A percentile compares a stretch with the other conserved stretches of the same genome.
Evolutionary conservation across 2,888 invertebrate genomes (phyloP).

Genomic region (Melolontha melolontha): DNA sequence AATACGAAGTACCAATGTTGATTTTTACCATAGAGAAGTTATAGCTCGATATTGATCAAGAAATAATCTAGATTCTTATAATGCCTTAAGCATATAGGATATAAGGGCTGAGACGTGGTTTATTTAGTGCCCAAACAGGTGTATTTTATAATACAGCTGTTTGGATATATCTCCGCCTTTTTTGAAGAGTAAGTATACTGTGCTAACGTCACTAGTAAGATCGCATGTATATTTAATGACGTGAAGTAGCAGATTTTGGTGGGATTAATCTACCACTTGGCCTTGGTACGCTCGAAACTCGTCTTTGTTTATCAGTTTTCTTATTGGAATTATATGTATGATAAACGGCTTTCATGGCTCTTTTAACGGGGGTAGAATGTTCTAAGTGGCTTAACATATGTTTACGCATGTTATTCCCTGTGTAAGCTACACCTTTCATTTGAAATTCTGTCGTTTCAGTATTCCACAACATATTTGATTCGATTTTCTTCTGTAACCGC

Average conservation of each 20-base stretch:
- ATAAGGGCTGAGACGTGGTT: no score
- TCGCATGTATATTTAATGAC: slow-evolving; percentile 26
- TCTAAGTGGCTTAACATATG: slow-evolving; percentile 66
- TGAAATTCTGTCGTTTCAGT: slow-evolving; percentile 99
- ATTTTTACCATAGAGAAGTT: no score
- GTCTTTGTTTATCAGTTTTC: slow-evolving; percentile 49
- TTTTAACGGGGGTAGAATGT: slow-evolving; percentile 54
- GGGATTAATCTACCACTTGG: slow-evolving; percentile 47
- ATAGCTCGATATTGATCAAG: no score
- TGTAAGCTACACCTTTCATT: slow-evolving; percentile 96
- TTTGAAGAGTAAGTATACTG: no score
- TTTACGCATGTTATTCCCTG: slow-evolving; percentile 97
- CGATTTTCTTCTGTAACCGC: slow-evolving; percentile 89
- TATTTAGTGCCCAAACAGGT: no score
- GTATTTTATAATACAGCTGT: no score
- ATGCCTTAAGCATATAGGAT: no score
- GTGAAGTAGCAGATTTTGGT: slow-evolving; percentile 41
- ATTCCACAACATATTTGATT: slow-evolving; percentile 95
- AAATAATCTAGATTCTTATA: no score
- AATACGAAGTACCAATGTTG: no score
- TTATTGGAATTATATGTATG: slow-evolving; percentile 58
- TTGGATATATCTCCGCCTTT: no score
- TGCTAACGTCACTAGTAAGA: not conserved
- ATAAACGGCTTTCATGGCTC: slow-evolving; percentile 61
- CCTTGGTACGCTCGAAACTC: slow-evolving; percentile 55